A percentile compares a stretch with the other conserved stretches of the same genome.
phyloP scores from a whole-genome alignment of 2,113 vertebrate genomes.

The Ovis aries region DNA sequence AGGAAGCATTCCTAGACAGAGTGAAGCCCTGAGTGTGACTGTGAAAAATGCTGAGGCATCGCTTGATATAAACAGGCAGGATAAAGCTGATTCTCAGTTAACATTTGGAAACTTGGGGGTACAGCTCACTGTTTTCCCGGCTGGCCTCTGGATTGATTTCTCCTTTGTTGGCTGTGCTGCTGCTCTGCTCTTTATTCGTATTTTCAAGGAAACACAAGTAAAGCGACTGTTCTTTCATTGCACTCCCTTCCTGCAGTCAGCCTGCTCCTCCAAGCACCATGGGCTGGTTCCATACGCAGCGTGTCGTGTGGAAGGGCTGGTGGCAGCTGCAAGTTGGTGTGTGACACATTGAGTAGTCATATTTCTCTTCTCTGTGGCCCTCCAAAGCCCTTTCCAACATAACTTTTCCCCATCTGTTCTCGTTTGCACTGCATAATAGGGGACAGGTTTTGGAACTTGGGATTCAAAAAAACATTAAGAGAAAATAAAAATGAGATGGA shows the following conservation, averaged over 20 bases:
- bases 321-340: constrained; percentile 74
- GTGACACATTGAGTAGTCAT: constrained; percentile 77
- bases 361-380: constrained; percentile 75
- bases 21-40: background rate
- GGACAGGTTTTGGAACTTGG: constrained; percentile 75
- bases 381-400: constrained; percentile 78
- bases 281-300: constrained; percentile 52
- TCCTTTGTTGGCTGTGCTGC: constrained; percentile 45
- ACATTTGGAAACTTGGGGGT: background rate
- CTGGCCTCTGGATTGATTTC: constrained; percentile 43
- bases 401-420: constrained; percentile 77
- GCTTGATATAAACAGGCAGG: background rate
- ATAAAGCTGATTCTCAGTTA: background rate
- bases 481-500: constrained; percentile 76
- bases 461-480: constrained; percentile 74
- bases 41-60: background rate
- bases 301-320: constrained; percentile 53
- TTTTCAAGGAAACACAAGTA: constrained; percentile 62
- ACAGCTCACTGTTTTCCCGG: constrained; percentile 19
- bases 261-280: constrained; percentile 32
- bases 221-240: constrained; percentile 48
- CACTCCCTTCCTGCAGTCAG: constrained; percentile 39
- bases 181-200: constrained; percentile 45
- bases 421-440: constrained; percentile 78
- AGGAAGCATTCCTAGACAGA: constrained; percentile 1